Base-by-base conservation (phyloP, 2,797 vertebrate species). In the Silurus lanzhouensis region DNA sequence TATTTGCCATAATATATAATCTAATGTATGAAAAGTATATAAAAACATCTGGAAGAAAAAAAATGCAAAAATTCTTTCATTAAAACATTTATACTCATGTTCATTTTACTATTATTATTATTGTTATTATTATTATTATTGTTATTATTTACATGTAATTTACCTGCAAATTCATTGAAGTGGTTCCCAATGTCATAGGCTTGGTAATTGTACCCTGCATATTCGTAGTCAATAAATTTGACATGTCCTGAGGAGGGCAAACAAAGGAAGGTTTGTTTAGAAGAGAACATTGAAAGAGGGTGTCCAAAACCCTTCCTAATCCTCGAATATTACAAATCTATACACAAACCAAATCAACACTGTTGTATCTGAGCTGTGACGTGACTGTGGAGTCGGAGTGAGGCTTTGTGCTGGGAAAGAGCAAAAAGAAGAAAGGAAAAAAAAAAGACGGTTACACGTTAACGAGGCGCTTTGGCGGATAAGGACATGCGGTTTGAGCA, bases 121-220 rank as follows among this genome's bases (percentile, higher is more conserved):
- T 48, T 9, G 3, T 38, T 38, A 38, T 58, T 58, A 13, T 58
- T 13, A 17, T 15, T 58, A 14, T 9, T 31, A 3, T 48, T 9
- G 3, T 17, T 58, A 14, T 9, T 31, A 3, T 57, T 9, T 19
- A 87, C 9, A 17, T 12, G 1, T 4, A 82, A 1, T 92, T 92
- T 90, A 98, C 98, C 98, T 95, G 98, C 98, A 95, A 99, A 99
- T 93, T 99, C 98, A 91, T 99, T 99, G 96, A 99, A 99, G 95
- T 99, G 98, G 91, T 99, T 99, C 90, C 98, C 98, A 92, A 99
- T 99, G 91, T 99, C 98, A 93, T 95, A 99, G 91, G 98, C 98
- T 95, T 99, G 95, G 92, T 99, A 99, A 96, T 97, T 99, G 96
- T 99, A 99, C 88, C 98, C 98, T 91, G 97, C 96, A 38, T 99